Base-by-base conservation (phyloP, 1,140 invertebrate species). In the Drosophila takahashii region DNA sequence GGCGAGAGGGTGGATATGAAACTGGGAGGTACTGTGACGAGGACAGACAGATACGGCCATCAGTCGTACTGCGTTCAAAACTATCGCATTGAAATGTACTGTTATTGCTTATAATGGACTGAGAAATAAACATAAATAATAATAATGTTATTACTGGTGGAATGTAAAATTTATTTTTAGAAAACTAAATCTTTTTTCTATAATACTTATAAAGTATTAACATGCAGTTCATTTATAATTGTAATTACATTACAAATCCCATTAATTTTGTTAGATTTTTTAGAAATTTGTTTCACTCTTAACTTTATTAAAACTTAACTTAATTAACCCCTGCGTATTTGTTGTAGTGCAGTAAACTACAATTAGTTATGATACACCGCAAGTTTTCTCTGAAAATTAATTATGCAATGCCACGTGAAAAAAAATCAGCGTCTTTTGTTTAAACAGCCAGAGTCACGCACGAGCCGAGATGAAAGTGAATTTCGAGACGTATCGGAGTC, bases 91-190 rank as follows among this genome's bases (percentile, higher is more conserved):
- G 61, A 81, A 77, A 77, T 77, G 67, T 81, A 64, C 47, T 81
- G 78, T 27, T 65, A 66, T 47, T 81, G 95, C 7, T 9, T 47
- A 29, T 64, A 58, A 45, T 32, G 1, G 9, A 32, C 29, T 32
- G 1, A 1, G 9, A 32, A 7, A 0, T 29, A 2, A 29, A n/a
- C n/a, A 29, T 29, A 29, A 29, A 29, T 29, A 29, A 29, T 1
- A 7, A 7, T 8, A 29, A 29, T 29, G 5, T 29, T 29, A 4
- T 4, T n/a, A n/a, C n/a, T n/a, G n/a, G n/a, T n/a, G n/a, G n/a
- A n/a, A n/a, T n/a, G n/a, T n/a, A n/a, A n/a, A n/a, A n/a, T n/a
- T n/a, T n/a, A n/a, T 0, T 27, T 27, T 27, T 27, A 2, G 6
- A 27, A 27, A 27, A 27, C 27, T 5, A 27, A 27, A 27, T n/a